Base-by-base conservation (phyloP, 2,113 vertebrate species). In the Megaceryle maxima region DNA sequence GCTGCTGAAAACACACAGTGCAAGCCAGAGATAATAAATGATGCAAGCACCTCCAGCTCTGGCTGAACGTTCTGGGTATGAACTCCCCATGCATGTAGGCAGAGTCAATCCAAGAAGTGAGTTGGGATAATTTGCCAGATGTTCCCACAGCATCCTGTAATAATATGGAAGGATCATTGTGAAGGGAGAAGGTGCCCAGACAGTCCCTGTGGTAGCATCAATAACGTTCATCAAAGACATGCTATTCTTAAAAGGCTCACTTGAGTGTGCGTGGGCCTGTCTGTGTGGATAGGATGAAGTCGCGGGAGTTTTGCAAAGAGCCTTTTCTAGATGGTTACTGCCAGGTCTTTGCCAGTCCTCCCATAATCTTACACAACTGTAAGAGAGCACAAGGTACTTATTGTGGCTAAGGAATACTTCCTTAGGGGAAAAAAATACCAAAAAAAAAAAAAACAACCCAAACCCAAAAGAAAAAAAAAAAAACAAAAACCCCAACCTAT, bases 141-240 rank as follows among this genome's bases (percentile, higher is more conserved):
- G 74, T 87, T 96, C 87, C 89, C 83, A 92, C 88, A 51, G 43
- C 73, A 88, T 91, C 94, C 87, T 94, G 87, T 79, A 69, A 79
- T 94, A 44, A 76, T 3, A 73, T n/a, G 39, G 74, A 60, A 53
- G 62, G 74, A 53, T 79, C 35, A 4, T 4, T 92, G 74, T 46
- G 62, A 1, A 6, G 83, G 75, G 69, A 78, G 73, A 87, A 81
- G 80, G 73, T 94, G 91, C 77, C 69, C 93, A 87, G 89, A 46
- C 80, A 37, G 66, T 53, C 66, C 29, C 81, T 50, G 88, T 16
- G 73, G 93, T 48, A 85, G 74, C 91, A 79, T 68, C 87, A 73
- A 3, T 37, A 50, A 28, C 63, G 53, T 72, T 60, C 14, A 1
- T 35, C 33, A 75, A 24, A 57, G 89, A 76, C 74, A 35, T 2